Evolutionary conservation across 2,113 vertebrate genomes (phyloP), one percentile per base, ranked within the genome.

Genomic region (Cheirogaleus medius): DNA sequence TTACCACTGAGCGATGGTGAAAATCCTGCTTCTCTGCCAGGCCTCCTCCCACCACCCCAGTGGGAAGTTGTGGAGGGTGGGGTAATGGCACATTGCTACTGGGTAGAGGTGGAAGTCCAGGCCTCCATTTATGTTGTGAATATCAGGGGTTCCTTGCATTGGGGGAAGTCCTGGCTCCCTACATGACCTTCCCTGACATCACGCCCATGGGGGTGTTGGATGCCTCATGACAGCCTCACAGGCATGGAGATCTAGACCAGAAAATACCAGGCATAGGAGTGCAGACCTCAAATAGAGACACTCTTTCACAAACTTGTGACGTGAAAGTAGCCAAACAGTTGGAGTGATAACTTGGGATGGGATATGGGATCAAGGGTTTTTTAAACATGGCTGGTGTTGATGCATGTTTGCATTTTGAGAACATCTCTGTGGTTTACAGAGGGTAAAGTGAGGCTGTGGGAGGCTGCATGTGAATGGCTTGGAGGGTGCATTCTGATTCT

Each of bases 161-260:
- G 21, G 4, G 52, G 12, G n/a, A 49, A 64, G 54, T 64, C 60
- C 52, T 90, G 42, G 18, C 6, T 90, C 3, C 12, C 34, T 63
- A 0, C 20, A 8, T 47, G 44, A 27, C 6, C 2, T 58, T 52
- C 71, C 58, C 25, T 86, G 37, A 89, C 37, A 66, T 4, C 9
- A 32, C 0, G 14, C 1, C 9, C 2, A 0, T 44, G 34, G n/a
- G 8, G n/a, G 0, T 90, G 4, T 86, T 83, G 60, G 5, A 1
- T 58, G 3, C 27, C 17, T 83, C 21, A 27, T 92, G 23, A 29
- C 29, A 32, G 39, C 63, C 39, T 66, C 12, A 34, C 9, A 44
- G 1, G 3, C 39, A 5, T 80, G 23, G 42, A 58, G 15, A 29
- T 73, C 23, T 66, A 52, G 39, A 66, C 49, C 68, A 69, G 42